Evolutionary conservation across 2,797 vertebrate genomes (phyloP).

Genomic region (Chelonia mydas): DNA sequence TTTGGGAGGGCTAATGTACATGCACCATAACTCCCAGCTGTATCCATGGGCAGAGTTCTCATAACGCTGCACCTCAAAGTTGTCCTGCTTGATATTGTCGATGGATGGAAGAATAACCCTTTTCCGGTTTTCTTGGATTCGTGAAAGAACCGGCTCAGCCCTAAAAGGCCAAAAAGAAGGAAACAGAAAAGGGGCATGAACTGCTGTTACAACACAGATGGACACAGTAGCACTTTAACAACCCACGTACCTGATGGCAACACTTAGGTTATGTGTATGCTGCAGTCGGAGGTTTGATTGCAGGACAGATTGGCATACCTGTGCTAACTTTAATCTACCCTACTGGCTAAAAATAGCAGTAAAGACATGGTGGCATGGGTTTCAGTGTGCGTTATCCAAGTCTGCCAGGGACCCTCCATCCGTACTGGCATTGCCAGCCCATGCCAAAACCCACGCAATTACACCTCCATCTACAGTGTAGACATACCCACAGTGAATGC

Average conservation of each 20-base stretch:
- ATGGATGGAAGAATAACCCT: constrained; percentile 96
- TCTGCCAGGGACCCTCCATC: background rate
- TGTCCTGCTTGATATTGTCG: constrained; percentile 98
- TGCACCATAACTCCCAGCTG: constrained; percentile 99
- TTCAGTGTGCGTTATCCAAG: background rate
- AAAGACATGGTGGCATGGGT: background rate
- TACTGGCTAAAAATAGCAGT: background rate
- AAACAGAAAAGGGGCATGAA: fast-evolving
- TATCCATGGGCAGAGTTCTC: constrained; percentile 96
- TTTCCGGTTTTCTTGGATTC: constrained; percentile 93
- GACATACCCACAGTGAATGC: background rate
- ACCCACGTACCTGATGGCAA: background rate
- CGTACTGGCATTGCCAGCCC: background rate
- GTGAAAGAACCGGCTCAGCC: constrained; percentile 93
- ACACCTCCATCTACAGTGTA: background rate
- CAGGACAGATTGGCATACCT: background rate
- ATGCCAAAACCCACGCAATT: background rate
- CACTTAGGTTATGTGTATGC: background rate
- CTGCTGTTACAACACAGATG: background rate
- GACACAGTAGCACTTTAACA: fast-evolving
- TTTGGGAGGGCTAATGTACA: constrained; percentile 97
- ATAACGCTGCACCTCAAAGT: constrained; percentile 94
- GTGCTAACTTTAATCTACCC: background rate
- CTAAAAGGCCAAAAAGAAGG: constrained; percentile 73
- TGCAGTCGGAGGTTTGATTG: background rate